Conservation (phyloP, 2,888 invertebrate species). For the Eurytoma californica region DNA sequence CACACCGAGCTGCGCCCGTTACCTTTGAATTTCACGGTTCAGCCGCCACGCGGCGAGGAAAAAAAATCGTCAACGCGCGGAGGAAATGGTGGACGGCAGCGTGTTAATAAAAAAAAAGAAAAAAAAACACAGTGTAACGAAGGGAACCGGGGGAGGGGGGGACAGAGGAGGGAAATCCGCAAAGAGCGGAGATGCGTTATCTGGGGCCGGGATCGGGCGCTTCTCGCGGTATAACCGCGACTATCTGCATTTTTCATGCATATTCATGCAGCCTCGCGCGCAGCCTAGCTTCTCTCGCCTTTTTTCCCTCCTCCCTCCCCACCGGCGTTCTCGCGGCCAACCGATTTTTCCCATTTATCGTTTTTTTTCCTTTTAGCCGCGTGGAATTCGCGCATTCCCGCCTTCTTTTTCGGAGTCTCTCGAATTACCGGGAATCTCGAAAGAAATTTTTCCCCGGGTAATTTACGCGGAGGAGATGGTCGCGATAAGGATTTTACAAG, state of each 20-base stretch:
- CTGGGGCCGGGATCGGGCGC: slow-evolving; percentile 6
- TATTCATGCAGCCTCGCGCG: slow-evolving; percentile 54
- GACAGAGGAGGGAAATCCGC: neutral
- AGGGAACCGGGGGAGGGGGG: neutral
- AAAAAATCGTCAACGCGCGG: slow-evolving; percentile 9
- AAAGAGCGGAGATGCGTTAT: slow-evolving; percentile 30
- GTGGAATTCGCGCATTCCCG: neutral
- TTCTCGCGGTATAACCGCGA: slow-evolving; percentile 38
- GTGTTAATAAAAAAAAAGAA: slow-evolving; percentile 16
- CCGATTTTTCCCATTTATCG: slow-evolving; percentile 21
- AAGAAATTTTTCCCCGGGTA: neutral
- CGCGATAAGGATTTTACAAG: slow-evolving; percentile 23
- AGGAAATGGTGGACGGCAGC: slow-evolving; percentile 25
- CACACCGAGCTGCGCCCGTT: neutral
- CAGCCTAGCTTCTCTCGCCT: slow-evolving; percentile 47
- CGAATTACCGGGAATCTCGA: too few species aligned
- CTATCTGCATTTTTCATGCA: slow-evolving; percentile 53
- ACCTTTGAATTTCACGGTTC: neutral
- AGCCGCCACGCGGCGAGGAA: neutral
- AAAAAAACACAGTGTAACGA: too few species aligned
- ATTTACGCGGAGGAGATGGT: slow-evolving; percentile 15
- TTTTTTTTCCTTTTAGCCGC: neutral
- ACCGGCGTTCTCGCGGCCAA: neutral
- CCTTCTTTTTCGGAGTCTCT: neutral
- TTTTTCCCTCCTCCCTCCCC: slow-evolving; percentile 15